These are phyloP conservation scores for Circaetus cinerascens DNA, from an alignment of 2,113 vertebrate species.

Conservation along the genomic window DNA sequence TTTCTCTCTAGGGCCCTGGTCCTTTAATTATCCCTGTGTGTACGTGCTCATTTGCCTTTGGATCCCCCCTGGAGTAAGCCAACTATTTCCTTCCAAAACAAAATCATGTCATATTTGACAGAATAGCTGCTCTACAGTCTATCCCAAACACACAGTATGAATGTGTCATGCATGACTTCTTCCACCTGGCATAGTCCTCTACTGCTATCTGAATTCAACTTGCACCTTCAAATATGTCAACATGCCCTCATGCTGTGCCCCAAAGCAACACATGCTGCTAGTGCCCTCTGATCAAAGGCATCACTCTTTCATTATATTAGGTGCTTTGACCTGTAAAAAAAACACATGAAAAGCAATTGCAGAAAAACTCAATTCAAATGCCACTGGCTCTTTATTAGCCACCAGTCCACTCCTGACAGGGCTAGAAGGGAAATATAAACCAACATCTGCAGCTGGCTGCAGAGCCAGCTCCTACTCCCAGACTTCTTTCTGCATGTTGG, in stretches of 20 bases:
- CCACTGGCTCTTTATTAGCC: not conserved
- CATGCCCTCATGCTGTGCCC: not conserved
- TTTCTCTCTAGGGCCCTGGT: not conserved
- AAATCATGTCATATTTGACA: not conserved
- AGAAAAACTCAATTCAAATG: not conserved
- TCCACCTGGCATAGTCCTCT: not conserved
- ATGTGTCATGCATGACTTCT: not conserved
- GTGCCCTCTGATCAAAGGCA: not conserved
- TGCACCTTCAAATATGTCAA: not conserved
- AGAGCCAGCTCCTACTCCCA: not conserved
- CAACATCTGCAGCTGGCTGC: not conserved
- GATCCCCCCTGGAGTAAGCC: not conserved
- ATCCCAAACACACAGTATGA: not conserved
- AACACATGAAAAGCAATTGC: not conserved
- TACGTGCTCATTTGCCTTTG: not conserved
- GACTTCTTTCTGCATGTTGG: not conserved
- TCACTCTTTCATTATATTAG: not conserved
- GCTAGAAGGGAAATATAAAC: not conserved
- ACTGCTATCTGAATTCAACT: not conserved
- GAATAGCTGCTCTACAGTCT: not conserved
- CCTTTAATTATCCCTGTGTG: not conserved
- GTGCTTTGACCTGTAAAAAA: not conserved
- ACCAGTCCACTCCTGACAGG: not conserved
- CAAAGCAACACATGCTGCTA: not conserved
- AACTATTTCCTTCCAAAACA: not conserved